These are phyloP conservation scores for Noctua pronuba DNA, from an alignment of 2,888 invertebrate species.

Conservation along the genomic window DNA sequence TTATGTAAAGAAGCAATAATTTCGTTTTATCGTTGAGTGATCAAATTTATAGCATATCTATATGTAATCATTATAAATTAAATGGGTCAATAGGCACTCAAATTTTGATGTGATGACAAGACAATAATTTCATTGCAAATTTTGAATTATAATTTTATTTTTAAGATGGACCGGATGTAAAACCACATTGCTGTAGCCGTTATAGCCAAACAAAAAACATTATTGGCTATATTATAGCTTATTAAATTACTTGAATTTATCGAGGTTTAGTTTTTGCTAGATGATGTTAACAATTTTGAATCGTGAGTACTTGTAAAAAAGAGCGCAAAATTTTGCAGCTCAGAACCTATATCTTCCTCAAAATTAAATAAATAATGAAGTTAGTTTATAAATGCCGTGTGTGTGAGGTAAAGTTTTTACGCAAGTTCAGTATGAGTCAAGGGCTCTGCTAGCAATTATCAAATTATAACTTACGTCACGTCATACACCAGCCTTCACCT, in stretches of 20 bases:
- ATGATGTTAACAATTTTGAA: conserved; percentile 34
- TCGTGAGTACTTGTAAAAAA: conserved; percentile 33
- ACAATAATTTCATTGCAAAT: conserved; percentile 4
- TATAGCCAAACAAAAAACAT: conserved; percentile 13
- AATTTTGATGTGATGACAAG: background rate
- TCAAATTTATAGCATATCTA: no score
- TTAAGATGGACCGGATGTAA: background rate
- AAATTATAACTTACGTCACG: conserved; percentile 64
- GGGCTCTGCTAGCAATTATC: conserved; percentile 69
- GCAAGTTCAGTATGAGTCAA: conserved; percentile 69
- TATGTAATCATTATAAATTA: background rate
- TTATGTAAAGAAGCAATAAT: background rate
- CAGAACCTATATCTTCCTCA: conserved; percentile 6
- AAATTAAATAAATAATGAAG: background rate
- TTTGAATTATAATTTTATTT: background rate
- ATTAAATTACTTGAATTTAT: conserved; percentile 2
- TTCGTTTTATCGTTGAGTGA: conserved; percentile 4
- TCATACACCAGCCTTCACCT: conserved; percentile 59
- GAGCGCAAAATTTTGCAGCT: background rate
- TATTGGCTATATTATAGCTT: conserved; percentile 1
- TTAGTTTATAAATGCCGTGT: background rate
- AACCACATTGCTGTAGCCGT: background rate
- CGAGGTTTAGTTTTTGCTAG: conserved; percentile 34
- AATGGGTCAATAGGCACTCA: background rate
- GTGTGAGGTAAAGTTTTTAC: conserved; percentile 59